phyloP scores from a whole-genome alignment of 2,113 vertebrate species.

The Centrocercus urophasianus region DNA sequence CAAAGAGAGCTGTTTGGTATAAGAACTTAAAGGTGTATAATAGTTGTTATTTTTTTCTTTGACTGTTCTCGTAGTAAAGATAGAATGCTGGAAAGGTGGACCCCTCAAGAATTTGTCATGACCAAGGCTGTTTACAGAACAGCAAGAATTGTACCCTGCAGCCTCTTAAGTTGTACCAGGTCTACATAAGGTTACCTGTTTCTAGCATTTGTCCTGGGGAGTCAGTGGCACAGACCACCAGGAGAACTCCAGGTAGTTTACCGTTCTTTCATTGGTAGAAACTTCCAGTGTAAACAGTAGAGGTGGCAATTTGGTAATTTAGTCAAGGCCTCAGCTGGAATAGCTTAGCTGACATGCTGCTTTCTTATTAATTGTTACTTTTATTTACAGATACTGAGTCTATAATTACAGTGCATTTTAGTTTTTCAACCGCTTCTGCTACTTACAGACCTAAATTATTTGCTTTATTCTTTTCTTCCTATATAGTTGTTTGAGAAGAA shows the following conservation, averaged over 20 bases:
- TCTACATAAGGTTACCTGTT: neutral
- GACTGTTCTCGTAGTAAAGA: neutral
- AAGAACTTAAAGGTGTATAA: neutral
- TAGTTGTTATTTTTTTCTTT: no score
- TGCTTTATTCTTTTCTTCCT: neutral
- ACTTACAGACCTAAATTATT: neutral
- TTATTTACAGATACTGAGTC: neutral
- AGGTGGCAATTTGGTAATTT: neutral
- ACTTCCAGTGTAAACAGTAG: neutral
- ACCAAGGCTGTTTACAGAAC: neutral
- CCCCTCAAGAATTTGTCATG: neutral
- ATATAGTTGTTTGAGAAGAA: neutral
- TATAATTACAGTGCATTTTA: neutral
- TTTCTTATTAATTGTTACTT: neutral
- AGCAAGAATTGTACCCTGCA: neutral
- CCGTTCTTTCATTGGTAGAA: neutral
- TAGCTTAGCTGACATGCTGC: neutral
- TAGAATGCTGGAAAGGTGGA: neutral
- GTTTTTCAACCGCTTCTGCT: neutral
- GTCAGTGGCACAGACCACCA: neutral
- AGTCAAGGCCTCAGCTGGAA: neutral
- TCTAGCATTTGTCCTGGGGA: neutral
- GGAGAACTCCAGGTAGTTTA: neutral
- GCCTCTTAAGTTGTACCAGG: neutral
- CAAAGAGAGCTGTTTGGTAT: no score